A percentile compares a stretch with the other conserved stretches of the same genome.
These are phyloP conservation scores for Axis porcinus DNA, from an alignment of 2,113 vertebrate genomes.

Conservation along the genomic window DNA sequence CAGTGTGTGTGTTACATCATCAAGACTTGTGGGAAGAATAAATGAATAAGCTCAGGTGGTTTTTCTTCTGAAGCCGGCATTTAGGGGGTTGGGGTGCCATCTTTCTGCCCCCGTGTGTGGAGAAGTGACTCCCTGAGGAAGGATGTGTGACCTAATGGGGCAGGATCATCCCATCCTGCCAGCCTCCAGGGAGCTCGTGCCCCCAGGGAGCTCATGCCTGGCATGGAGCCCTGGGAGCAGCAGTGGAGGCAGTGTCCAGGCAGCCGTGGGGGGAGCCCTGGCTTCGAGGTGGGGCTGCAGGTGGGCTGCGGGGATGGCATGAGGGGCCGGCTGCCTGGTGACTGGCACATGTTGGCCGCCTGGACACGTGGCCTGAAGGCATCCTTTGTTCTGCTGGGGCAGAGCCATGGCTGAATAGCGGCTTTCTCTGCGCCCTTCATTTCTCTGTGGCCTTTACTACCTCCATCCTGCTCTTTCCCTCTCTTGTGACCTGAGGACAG, in stretches of 20 bases:
- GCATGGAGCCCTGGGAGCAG: neutral
- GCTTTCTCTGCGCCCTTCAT: neutral
- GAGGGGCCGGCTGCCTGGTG: neutral
- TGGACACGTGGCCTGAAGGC: neutral
- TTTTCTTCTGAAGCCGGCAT: neutral
- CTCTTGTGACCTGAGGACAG: neutral
- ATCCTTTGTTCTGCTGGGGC: neutral
- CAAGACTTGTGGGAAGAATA: rapidly evolving
- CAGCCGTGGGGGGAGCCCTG: neutral
- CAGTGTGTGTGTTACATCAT: rapidly evolving
- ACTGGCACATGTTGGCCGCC: slow-evolving; percentile 35
- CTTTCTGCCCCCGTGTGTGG: neutral
- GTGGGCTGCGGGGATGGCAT: neutral
- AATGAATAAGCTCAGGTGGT: rapidly evolving
- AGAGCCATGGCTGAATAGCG: neutral
- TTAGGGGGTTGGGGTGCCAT: rapidly evolving
- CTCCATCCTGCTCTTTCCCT: neutral
- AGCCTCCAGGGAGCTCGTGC: neutral
- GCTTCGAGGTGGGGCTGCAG: neutral
- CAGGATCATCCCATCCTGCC: neutral
- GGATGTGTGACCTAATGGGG: rapidly evolving
- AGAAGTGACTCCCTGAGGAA: rapidly evolving
- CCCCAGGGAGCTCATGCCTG: neutral
- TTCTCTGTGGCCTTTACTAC: neutral
- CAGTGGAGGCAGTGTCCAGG: neutral